These are phyloP conservation scores for Leptopterna dolabrata DNA, from an alignment of 2,888 invertebrate genomes.

Conservation along the genomic window DNA sequence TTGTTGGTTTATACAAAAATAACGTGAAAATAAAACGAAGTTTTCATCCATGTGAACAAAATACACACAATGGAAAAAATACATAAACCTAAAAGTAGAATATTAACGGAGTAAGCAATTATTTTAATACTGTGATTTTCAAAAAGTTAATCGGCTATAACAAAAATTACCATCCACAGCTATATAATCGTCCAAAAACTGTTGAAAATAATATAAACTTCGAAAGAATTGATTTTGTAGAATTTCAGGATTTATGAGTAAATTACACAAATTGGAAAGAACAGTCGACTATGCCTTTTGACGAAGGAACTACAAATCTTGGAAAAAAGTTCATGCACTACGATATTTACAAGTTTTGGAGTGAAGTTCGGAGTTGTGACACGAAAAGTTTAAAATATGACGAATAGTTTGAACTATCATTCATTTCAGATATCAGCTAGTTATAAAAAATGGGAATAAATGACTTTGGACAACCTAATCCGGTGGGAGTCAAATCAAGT, in stretches of 20 bases:
- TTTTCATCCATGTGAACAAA: conserved; percentile 25
- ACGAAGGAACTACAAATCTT: neutral
- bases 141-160: neutral
- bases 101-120: neutral
- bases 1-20: neutral
- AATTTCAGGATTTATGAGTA: neutral
- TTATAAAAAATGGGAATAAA: too few species aligned
- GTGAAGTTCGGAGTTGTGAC: neutral
- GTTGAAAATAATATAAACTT: conserved; percentile 7
- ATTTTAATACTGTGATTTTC: neutral
- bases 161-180: neutral
- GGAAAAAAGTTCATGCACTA: neutral
- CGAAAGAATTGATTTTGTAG: neutral
- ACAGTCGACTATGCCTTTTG: neutral
- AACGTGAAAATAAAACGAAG: neutral
- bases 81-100: conserved; percentile 6
- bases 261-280: neutral
- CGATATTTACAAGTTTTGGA: neutral
- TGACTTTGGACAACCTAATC: too few species aligned
- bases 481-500: neutral
- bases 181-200: neutral
- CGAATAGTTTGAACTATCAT: too few species aligned
- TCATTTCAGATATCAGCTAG: too few species aligned
- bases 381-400: too few species aligned
- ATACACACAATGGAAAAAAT: conserved; percentile 24